Percentiles rank a stretch among this genome's conserved stretches.
phyloP scores from a whole-genome alignment of 2,113 vertebrate genomes.

The Nestor notabilis region DNA sequence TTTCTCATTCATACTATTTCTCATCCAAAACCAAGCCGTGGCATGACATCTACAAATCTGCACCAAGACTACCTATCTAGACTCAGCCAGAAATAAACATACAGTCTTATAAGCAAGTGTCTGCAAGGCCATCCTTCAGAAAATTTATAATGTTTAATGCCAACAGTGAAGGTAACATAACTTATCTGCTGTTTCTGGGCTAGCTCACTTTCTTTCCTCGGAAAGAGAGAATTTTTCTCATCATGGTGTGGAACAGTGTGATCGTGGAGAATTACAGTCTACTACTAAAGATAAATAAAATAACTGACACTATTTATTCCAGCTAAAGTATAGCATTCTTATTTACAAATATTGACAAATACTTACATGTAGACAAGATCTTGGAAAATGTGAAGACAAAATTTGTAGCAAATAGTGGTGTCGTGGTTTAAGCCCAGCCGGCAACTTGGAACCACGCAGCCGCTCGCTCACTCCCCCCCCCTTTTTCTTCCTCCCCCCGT shows the following conservation, averaged over 20 bases:
- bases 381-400: neutral
- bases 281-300: neutral
- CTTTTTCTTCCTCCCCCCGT: no score
- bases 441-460: no score
- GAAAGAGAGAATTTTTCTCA: neutral
- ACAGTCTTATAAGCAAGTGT: neutral
- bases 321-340: neutral
- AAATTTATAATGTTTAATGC: neutral
- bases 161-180: neutral
- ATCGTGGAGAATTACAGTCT: neutral
- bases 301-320: neutral
- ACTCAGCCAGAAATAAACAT: neutral
- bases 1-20: neutral
- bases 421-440: no score
- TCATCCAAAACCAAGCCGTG: neutral
- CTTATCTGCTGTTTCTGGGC: neutral
- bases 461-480: no score
- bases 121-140: neutral
- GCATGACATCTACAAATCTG: neutral
- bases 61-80: neutral
- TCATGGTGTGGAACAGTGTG: neutral
- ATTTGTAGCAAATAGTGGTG: neutral
- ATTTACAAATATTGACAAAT: neutral
- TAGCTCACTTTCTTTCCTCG: neutral
- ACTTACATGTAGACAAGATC: neutral